phyloP scores from a whole-genome alignment of 2,113 vertebrate genomes.

The Epinephelus lanceolatus region DNA sequence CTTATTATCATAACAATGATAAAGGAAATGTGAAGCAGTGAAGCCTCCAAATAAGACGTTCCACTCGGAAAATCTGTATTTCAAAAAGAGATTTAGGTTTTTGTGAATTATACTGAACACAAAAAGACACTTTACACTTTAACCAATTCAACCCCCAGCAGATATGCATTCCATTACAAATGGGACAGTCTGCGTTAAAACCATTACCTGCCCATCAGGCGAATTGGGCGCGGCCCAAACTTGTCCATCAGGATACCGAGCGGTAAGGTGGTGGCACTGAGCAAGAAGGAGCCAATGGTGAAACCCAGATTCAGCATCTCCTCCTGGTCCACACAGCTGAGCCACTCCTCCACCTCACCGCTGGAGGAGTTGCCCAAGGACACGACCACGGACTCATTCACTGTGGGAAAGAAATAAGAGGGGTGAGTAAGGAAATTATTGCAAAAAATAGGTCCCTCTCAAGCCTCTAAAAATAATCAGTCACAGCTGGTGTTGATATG shows the following conservation, averaged over 20 bases:
- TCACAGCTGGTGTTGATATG: neutral
- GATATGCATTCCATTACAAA: neutral
- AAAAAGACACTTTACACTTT: neutral
- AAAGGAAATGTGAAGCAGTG: neutral
- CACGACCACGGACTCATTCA: constrained; percentile 55
- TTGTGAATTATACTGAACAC: neutral
- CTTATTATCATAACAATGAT: neutral
- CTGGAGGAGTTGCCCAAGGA: constrained; percentile 37
- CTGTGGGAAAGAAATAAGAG: constrained; percentile 39
- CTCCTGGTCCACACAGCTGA: constrained; percentile 88
- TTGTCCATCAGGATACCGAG: constrained; percentile 93
- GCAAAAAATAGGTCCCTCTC: neutral
- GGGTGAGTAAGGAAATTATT: no score
- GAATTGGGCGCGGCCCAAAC: constrained; percentile 89
- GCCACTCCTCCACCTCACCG: constrained; percentile 32
- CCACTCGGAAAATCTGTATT: neutral
- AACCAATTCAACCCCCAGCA: neutral
- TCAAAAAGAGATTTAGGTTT: neutral
- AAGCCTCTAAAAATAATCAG: neutral
- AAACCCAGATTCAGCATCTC: constrained; percentile 93
- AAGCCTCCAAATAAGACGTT: neutral
- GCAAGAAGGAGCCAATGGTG: constrained; percentile 92
- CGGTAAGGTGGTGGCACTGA: constrained; percentile 91
- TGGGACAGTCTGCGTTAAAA: neutral
- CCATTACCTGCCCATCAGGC: constrained; percentile 90